Base-by-base conservation (phyloP, 2,797 vertebrate genomes). In the Siniperca scherzeri region DNA sequence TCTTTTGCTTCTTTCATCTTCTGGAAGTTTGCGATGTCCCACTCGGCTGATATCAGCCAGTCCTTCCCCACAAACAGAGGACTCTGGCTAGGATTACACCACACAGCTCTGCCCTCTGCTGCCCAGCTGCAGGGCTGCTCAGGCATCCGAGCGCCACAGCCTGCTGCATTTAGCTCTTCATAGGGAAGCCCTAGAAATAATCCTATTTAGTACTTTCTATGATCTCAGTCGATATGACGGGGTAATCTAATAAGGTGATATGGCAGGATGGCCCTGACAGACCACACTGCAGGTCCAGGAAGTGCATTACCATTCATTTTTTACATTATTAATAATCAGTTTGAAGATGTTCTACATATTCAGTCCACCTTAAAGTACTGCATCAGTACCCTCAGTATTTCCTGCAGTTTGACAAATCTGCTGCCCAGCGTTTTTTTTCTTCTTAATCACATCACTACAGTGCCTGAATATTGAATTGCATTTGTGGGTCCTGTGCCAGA, bases 41-140 rank as follows among this genome's bases (percentile, higher is more conserved):
- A 27, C 50, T 52, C 44, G 3, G 55, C 64, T 59, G 50, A 71
- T 33, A 38, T 52, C 33, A 50, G 61, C n/a, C 36, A 38, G 36
- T 74, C 40, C 70, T 65, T 78, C 56, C 72, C 64, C 10, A 57
- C 59, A 33, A 11, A 46, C 61, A 27, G 73, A 67, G 17, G 55
- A 27, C 52, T 46, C 25, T 56, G 25, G 53, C 66, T 59, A 75
- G 70, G 74, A 75, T 83, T 77, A 80, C 67, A 73, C 2, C 74
- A n/a, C 68, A 19, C 89, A 80, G 70, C 21, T 83, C 85, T 90
- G 86, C 90, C 91, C 89, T 88, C 87, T 90, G 85, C 80, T 90
- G 74, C 61, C 73, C 76, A 50, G 40, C 78, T 53, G 48, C 65
- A 70, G 70, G 36, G 22, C 66, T 70, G 25, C 25, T 81, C 11